phyloP scores from a whole-genome alignment of 2,113 vertebrate genomes.

The Gavialis gangeticus region DNA sequence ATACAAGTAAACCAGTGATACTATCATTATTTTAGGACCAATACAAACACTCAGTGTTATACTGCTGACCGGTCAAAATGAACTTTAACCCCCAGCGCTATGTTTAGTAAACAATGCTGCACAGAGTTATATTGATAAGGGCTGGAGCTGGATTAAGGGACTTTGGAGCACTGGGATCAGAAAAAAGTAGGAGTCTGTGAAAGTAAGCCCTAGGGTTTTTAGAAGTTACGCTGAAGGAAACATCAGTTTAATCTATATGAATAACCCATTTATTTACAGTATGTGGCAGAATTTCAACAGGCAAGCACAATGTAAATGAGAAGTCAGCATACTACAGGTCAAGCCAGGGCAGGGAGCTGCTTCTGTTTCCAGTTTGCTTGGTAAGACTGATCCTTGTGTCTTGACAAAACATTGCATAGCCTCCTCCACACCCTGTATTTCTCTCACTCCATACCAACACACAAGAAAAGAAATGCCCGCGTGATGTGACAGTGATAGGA shows the following conservation, averaged over 20 bases:
- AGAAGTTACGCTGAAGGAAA: not conserved
- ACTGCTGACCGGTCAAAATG: not conserved
- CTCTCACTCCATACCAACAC: not conserved
- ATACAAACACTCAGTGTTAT: conserved; percentile 2
- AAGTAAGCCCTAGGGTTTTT: not conserved
- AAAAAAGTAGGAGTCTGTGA: not conserved
- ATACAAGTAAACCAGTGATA: not conserved
- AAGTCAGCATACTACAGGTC: not conserved
- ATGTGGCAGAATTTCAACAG: not conserved
- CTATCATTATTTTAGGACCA: conserved; percentile 36
- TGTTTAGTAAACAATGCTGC: not conserved
- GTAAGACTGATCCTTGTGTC: rapidly evolving
- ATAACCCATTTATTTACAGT: rapidly evolving
- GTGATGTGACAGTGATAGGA: not conserved
- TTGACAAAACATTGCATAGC: not conserved
- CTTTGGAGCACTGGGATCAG: not conserved
- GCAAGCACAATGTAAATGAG: not conserved
- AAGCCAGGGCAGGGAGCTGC: not conserved
- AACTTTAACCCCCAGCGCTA: not conserved
- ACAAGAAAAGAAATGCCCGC: not conserved
- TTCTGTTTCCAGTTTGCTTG: not conserved
- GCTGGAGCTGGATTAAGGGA: rapidly evolving
- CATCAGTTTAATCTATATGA: rapidly evolving
- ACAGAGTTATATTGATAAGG: not conserved
- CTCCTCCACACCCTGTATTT: conserved; percentile 1